Evolutionary conservation across 2,113 vertebrate genomes (phyloP).

Genomic region (Serilophus lunatus): DNA sequence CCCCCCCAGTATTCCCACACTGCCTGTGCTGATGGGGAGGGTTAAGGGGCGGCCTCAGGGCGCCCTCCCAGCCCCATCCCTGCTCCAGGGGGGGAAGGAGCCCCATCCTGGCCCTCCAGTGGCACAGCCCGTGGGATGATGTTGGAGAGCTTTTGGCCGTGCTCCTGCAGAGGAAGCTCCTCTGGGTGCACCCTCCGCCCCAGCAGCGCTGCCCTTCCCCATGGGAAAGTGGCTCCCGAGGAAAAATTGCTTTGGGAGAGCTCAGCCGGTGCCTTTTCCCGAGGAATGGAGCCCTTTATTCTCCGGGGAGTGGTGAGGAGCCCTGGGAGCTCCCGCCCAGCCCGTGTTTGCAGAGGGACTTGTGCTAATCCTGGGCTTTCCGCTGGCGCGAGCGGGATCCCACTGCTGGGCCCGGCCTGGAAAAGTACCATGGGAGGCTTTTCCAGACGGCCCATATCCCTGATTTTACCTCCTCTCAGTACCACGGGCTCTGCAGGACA

Average conservation of each 20-base stretch:
- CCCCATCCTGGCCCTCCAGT: neutral
- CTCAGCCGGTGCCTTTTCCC: accelerated
- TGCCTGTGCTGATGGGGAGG: neutral
- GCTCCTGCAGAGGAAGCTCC: neutral
- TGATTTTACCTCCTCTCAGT: accelerated
- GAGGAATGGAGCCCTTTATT: neutral
- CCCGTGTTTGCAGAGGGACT: neutral
- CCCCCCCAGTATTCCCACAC: accelerated
- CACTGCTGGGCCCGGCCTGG: neutral
- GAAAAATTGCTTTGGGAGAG: neutral
- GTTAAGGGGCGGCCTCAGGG: neutral
- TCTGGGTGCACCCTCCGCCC: neutral
- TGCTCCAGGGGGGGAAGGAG: neutral
- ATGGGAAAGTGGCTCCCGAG: neutral
- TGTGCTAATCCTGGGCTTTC: neutral
- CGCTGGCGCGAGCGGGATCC: neutral
- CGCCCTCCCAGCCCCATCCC: neutral
- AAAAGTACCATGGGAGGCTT: neutral
- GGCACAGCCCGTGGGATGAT: neutral
- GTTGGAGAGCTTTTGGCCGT: neutral
- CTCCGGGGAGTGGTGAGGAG: neutral
- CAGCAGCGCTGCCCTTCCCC: neutral
- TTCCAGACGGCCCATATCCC: accelerated
- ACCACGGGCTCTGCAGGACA: accelerated
- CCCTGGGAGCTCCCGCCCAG: neutral